Evolutionary conservation across 2,797 vertebrate genomes (phyloP), one percentile per base, ranked within the genome.

Genomic region (Girardinus metallicus): DNA sequence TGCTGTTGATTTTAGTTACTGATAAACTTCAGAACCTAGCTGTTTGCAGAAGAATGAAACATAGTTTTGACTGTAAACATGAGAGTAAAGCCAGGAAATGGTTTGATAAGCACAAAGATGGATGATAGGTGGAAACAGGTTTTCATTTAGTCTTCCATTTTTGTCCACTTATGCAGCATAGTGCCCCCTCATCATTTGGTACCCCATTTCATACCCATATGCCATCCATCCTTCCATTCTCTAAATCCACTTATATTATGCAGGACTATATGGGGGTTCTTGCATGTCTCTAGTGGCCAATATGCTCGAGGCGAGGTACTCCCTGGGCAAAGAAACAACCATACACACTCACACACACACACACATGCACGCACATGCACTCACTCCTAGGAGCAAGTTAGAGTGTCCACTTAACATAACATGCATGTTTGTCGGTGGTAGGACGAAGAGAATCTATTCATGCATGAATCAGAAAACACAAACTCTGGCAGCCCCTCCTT

Each of bases 1-100:
- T 36, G 21, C 81, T 55, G 77, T 77, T 53, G 57, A 41, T 74
- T 86, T 68, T 68, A 41, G 64, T 68, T 41, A 1, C 21, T 68
- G 64, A 68, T 23, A 26, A 68, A 41, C 66, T 2, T 43, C 11
- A 41, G 1, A 5, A 41, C 10, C 10, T 4, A 62, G 62, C 16
- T 13, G 26, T 70, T n/a, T 70, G 23, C 66, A 70, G 66, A 26
- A 10, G 36, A 26, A 41, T 68, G 39, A 70, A 43, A 26, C 21
- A 26, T 26, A 2, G 12, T 68, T 68, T 26, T 41, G 4, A 26
- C 21, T 68, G 36, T 26, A 68, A 41, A 68, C 10, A 23, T 39
- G 34, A 66, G 16, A 36, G 34, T 4, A 39, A 66, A 66, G 34
- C 34, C 31, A 66, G 62, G 64, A 68, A 39, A 41, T 68, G 18